Evolutionary conservation across 2,888 invertebrate species (phyloP).

Genomic region (Oscheius sp.): DNA sequence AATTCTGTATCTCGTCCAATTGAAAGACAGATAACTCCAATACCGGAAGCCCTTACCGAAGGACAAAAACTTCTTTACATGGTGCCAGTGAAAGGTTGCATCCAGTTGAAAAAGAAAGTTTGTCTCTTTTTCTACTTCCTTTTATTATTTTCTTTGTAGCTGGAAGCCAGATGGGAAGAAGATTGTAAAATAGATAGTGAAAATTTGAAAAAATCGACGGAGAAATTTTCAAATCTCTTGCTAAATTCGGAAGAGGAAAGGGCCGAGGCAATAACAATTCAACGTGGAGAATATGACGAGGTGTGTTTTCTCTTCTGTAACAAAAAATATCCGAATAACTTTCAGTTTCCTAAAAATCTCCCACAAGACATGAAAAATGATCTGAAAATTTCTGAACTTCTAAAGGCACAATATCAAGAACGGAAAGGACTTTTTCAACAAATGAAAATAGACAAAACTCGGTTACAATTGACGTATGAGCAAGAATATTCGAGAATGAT

Average conservation of each 20-base stretch:
- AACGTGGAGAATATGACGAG: neutral
- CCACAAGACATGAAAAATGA: neutral
- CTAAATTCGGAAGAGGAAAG: neutral
- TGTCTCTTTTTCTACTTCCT: neutral
- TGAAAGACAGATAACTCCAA: conserved; percentile 18
- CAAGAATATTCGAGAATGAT: conserved; percentile 21
- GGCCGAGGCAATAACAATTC: no score
- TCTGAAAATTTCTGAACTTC: neutral
- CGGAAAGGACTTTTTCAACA: neutral
- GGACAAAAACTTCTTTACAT: conserved; percentile 14
- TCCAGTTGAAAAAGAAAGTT: neutral
- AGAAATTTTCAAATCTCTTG: neutral
- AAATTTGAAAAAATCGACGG: neutral
- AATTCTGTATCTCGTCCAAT: neutral
- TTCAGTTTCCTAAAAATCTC: neutral
- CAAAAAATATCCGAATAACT: neutral
- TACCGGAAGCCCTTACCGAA: conserved; percentile 9
- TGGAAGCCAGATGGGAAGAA: conserved; percentile 6
- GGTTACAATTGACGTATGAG: conserved; percentile 10
- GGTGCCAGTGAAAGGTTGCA: neutral
- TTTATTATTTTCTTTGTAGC: neutral
- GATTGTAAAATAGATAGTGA: conserved; percentile 7
- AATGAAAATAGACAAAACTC: neutral
- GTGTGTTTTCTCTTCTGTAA: neutral
- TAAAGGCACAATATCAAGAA: neutral